These are phyloP conservation scores for Argyresthia albistria DNA, from an alignment of 2,888 invertebrate species.

Conservation along the genomic window DNA sequence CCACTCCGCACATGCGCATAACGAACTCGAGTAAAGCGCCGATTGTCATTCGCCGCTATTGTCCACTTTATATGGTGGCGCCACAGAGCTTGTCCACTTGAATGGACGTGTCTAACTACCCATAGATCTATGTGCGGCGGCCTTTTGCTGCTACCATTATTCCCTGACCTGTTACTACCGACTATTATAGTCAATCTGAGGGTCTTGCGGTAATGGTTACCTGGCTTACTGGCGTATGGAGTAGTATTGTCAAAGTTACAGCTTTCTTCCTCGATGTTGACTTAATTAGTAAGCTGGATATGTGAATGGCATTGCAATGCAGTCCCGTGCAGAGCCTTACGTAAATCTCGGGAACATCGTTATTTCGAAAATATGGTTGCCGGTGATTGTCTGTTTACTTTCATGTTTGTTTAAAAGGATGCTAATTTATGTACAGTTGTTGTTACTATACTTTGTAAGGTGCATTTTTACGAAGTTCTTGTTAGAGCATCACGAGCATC, in stretches of 20 bases:
- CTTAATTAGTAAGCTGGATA: constrained; percentile 71
- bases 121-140: constrained; percentile 61
- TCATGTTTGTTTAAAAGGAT: neutral
- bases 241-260: constrained; percentile 68
- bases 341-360: constrained; percentile 57
- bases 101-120: constrained; percentile 66
- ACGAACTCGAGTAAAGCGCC: constrained; percentile 1
- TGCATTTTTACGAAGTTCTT: too few relatives aligned
- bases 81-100: constrained; percentile 37
- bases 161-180: constrained; percentile 18
- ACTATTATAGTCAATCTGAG: constrained; percentile 6
- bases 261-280: constrained; percentile 63
- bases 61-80: constrained; percentile 66
- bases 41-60: constrained; percentile 38
- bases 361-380: constrained; percentile 64
- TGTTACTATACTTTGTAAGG: neutral
- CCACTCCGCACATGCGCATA: constrained; percentile 3
- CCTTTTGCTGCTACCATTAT: constrained; percentile 39
- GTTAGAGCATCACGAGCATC: too few relatives aligned
- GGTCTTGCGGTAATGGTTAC: constrained; percentile 31
- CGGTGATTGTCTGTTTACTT: constrained; percentile 20
- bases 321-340: constrained; percentile 31
- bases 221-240: constrained; percentile 60
- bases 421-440: neutral
- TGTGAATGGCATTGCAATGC: constrained; percentile 71